phyloP scores from a whole-genome alignment of 2,797 vertebrate genomes.

The Serranus cabrilla region DNA sequence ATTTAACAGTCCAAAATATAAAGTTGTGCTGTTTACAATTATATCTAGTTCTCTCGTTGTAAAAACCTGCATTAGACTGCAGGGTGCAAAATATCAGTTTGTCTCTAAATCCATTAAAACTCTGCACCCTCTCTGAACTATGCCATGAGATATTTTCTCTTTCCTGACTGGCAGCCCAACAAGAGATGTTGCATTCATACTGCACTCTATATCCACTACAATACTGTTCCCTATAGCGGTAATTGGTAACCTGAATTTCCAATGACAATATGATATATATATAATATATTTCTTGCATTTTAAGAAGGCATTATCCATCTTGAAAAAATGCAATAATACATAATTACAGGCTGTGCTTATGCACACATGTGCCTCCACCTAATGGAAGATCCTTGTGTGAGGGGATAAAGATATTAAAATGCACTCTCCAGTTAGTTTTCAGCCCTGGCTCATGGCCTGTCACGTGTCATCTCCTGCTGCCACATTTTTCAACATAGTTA shows the following conservation, averaged over 20 bases:
- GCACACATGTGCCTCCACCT: slow-evolving; percentile 11
- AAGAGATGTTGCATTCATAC: not conserved
- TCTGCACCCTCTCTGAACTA: not conserved
- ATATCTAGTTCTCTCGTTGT: not conserved
- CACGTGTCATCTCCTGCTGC: slow-evolving; percentile 22
- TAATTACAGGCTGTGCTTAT: slow-evolving; percentile 22
- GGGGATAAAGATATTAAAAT: slow-evolving; percentile 26
- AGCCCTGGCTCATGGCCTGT: not conserved
- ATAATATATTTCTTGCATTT: slow-evolving; percentile 5
- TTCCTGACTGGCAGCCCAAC: not conserved
- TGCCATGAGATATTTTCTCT: not conserved
- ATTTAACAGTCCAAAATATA: not conserved
- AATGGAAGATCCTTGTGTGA: slow-evolving; percentile 42
- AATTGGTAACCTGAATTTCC: not conserved
- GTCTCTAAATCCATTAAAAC: not conserved
- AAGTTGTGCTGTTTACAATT: not conserved
- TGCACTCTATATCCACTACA: not conserved
- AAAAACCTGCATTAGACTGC: not conserved
- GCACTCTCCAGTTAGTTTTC: slow-evolving; percentile 12
- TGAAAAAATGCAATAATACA: not conserved
- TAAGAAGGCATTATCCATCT: not conserved
- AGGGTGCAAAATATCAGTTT: not conserved
- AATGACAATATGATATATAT: not conserved
- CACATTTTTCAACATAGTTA: slow-evolving; percentile 13
- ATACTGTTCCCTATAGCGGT: not conserved